Evolutionary conservation across 2,888 invertebrate species (phyloP).

Genomic region (Hydrotaea diabolus): DNA sequence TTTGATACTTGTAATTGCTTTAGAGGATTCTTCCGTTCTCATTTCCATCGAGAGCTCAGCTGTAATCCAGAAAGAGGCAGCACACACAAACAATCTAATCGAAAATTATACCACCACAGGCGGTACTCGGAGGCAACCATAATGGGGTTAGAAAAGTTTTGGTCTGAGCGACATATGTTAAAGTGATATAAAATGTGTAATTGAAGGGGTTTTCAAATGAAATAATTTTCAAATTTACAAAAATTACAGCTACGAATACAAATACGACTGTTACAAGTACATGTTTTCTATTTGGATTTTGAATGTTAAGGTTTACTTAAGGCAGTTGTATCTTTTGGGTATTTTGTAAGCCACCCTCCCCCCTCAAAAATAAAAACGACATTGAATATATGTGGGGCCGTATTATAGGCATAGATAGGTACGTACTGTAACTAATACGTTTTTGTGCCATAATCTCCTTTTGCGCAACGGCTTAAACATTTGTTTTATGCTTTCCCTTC

Average conservation of each 20-base stretch:
- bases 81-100: slow-evolving; percentile 17
- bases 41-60: neutral
- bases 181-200: slow-evolving; percentile 41
- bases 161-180: slow-evolving; percentile 34
- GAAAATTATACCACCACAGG: slow-evolving; percentile 61
- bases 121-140: slow-evolving; percentile 33
- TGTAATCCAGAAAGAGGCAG: neutral
- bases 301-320: neutral
- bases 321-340: neutral
- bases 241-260: neutral
- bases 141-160: slow-evolving; percentile 46
- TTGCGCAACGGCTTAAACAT: slow-evolving; percentile 16
- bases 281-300: neutral
- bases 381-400: neutral
- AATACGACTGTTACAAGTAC: neutral
- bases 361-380: neutral
- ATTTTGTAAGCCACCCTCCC: neutral
- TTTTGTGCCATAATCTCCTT: neutral
- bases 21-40: slow-evolving; percentile 21
- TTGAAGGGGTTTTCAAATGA: slow-evolving; percentile 3
- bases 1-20: slow-evolving; percentile 56
- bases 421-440: slow-evolving; percentile 26
- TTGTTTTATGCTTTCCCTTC: slow-evolving; percentile 12
- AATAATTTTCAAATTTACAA: slow-evolving; percentile 9
- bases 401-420: neutral